A percentile compares a stretch with the other conserved stretches of the same genome.
phyloP scores from a whole-genome alignment of 2,888 invertebrate genomes.

The Pseudoips prasinana region DNA sequence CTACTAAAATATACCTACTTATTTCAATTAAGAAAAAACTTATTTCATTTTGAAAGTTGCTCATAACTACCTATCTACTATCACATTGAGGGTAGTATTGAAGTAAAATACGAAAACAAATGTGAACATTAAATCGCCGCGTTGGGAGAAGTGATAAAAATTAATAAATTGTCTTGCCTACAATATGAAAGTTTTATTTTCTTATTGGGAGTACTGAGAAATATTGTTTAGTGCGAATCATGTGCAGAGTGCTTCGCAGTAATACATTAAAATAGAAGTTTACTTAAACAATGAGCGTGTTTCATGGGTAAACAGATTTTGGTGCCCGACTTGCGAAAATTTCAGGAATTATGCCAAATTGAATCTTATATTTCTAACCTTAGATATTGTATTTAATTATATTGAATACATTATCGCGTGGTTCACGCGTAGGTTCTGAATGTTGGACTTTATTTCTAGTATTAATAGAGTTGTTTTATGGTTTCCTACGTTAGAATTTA shows the following conservation, averaged over 20 bases:
- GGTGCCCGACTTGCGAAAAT: slow-evolving; percentile 52
- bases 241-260: slow-evolving; percentile 56
- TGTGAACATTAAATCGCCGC: too few species aligned
- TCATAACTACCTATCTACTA: too few species aligned
- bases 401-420: too few species aligned
- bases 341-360: slow-evolving; percentile 35
- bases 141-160: too few species aligned
- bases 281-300: slow-evolving; percentile 77
- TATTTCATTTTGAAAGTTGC: too few species aligned
- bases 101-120: too few species aligned
- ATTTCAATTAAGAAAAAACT: too few species aligned
- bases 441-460: slow-evolving; percentile 26
- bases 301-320: slow-evolving; percentile 74
- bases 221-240: slow-evolving; percentile 61
- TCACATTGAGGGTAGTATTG: too few species aligned
- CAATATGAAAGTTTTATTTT: slow-evolving; percentile 51
- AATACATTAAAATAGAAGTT: slow-evolving; percentile 77
- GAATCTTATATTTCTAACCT: slow-evolving; percentile 33
- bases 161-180: too few species aligned
- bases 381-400: slow-evolving; percentile 45
- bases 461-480: not conserved
- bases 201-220: slow-evolving; percentile 54
- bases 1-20: too few species aligned
- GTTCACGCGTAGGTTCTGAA: too few species aligned
- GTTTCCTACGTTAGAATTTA: slow-evolving; percentile 20